These are phyloP conservation scores for Megathymus violae DNA, from an alignment of 1,140 invertebrate genomes.

Conservation along the genomic window DNA sequence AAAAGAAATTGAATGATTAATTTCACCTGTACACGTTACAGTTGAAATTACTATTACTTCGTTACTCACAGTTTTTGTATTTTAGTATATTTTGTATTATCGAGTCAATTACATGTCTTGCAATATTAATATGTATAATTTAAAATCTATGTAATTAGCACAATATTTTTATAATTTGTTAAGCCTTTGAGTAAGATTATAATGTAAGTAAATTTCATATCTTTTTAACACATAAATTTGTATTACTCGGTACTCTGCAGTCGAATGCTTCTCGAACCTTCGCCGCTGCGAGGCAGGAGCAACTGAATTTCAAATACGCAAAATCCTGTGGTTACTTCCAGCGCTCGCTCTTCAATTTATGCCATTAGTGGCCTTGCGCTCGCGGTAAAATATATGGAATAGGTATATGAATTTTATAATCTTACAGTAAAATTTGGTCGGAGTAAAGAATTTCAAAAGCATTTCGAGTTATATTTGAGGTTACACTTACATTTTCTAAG, in stretches of 20 bases:
- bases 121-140: too few relatives aligned
- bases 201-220: too few relatives aligned
- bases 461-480: neutral
- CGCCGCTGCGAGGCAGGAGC: conserved; percentile 52
- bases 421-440: conserved; percentile 7
- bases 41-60: too few relatives aligned
- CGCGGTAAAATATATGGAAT: conserved; percentile 51
- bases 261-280: conserved; percentile 52
- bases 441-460: conserved; percentile 3
- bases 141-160: too few relatives aligned
- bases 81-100: too few relatives aligned
- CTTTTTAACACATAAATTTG: conserved; percentile 47
- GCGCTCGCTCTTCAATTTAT: conserved; percentile 64
- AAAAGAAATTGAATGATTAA: too few relatives aligned
- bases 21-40: too few relatives aligned
- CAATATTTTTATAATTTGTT: too few relatives aligned
- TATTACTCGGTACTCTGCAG: conserved; percentile 46
- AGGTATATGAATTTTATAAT: conserved; percentile 33
- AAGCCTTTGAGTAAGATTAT: too few relatives aligned
- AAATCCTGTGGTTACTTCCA: conserved; percentile 69
- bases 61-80: too few relatives aligned
- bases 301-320: conserved; percentile 76
- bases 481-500: neutral
- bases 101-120: too few relatives aligned
- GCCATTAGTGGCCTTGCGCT: conserved; percentile 60